Percentiles rank a stretch among this genome's conserved stretches.
These are phyloP conservation scores for Drosophila kurseongensis DNA, from an alignment of 1,140 invertebrate species.

Conservation along the genomic window DNA sequence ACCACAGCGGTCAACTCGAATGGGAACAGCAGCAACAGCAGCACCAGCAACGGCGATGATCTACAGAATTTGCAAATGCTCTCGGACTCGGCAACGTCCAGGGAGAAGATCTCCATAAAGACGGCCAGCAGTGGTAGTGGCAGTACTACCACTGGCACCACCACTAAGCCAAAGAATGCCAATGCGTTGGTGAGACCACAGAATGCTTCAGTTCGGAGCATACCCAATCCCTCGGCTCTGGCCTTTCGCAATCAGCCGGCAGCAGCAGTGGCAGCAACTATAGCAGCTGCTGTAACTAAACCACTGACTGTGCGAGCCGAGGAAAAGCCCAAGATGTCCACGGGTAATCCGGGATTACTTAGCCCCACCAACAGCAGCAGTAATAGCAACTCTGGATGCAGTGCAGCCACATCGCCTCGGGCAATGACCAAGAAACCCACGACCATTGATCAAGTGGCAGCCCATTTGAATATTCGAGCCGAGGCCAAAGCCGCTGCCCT, in stretches of 20 bases:
- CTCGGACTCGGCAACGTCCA: slow-evolving; percentile 76
- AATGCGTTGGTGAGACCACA: slow-evolving; percentile 76
- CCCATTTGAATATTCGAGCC: slow-evolving; percentile 79
- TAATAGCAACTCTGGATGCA: slow-evolving; percentile 19
- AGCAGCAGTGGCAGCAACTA: slow-evolving; percentile 22
- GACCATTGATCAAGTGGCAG: slow-evolving; percentile 82
- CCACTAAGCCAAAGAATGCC: slow-evolving; percentile 60
- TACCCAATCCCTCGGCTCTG: slow-evolving; percentile 83
- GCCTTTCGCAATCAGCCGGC: slow-evolving; percentile 78
- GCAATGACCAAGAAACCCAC: slow-evolving; percentile 65
- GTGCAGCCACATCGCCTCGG: slow-evolving; percentile 60
- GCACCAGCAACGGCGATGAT: slow-evolving; percentile 51
- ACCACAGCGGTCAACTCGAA: slow-evolving; percentile 1
- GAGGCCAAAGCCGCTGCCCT: slow-evolving; percentile 76
- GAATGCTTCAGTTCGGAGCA: slow-evolving; percentile 81
- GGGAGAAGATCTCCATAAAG: slow-evolving; percentile 81
- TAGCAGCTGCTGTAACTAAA: slow-evolving; percentile 23
- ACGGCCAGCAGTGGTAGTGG: slow-evolving; percentile 21
- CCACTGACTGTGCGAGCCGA: slow-evolving; percentile 54
- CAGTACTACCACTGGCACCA: not conserved
- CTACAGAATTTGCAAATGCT: slow-evolving; percentile 82
- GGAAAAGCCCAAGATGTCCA: slow-evolving; percentile 43
- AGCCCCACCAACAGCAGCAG: slow-evolving; percentile 34
- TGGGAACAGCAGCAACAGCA: not conserved
- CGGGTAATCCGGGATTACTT: slow-evolving; percentile 22